Evolutionary conservation across 1,140 invertebrate species (phyloP).

Genomic region (Ostrea edulis): DNA sequence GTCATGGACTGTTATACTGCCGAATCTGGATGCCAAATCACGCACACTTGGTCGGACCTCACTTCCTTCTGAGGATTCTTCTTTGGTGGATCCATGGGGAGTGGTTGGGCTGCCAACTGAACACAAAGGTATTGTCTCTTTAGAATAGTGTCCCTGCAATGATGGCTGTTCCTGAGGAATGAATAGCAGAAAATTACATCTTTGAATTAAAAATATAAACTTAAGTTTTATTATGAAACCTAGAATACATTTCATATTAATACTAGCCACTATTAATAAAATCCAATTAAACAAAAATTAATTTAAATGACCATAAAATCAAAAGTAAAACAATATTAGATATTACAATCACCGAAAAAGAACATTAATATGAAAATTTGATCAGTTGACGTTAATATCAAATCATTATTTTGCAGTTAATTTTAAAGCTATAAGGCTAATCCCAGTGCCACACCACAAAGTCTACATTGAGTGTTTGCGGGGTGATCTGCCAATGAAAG

Average conservation of each 20-base stretch:
- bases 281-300: background rate
- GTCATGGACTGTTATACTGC: constrained; percentile 15
- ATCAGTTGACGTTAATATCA: background rate
- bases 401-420: constrained; percentile 11
- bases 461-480: constrained; percentile 12
- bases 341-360: background rate
- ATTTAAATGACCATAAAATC: background rate
- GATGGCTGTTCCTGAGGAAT: constrained; percentile 45
- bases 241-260: too few relatives aligned
- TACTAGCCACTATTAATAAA: too few relatives aligned
- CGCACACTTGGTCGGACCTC: constrained; percentile 61
- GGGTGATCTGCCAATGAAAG: background rate
- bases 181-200: background rate
- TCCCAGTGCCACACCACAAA: constrained; percentile 15
- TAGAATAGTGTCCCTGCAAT: constrained; percentile 41
- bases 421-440: constrained; percentile 15
- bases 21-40: constrained; percentile 68
- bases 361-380: constrained; percentile 7
- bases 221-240: background rate
- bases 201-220: constrained; percentile 12
- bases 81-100: background rate
- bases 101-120: background rate
- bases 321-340: background rate
- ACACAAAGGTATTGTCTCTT: constrained; percentile 40
- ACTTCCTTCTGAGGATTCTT: constrained; percentile 16